Evolutionary conservation across 1,140 invertebrate genomes (phyloP), one percentile per base, ranked within the genome.

Genomic region (Procambarus virginalis): DNA sequence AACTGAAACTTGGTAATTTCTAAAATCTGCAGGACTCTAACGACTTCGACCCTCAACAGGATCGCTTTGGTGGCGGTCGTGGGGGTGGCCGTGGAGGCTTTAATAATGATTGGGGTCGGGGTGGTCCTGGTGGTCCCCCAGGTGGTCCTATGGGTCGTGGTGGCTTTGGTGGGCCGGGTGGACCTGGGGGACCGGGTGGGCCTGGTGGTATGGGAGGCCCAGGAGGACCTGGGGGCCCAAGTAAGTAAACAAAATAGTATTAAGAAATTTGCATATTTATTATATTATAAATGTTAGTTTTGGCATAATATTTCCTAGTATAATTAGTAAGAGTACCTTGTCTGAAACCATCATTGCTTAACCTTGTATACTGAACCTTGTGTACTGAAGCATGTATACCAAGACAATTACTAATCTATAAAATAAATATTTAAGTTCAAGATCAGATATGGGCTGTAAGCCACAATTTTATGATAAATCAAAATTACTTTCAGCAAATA

Each of bases 181-280:
- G 95, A 79, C 92, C 94, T 64, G 94, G 94, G 45, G 94, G 95
- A 90, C 93, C 94, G 48, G 92, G 92, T 48, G 86, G 94, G 90
- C 92, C 92, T 77, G 92, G 87, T 68, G 91, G 89, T 55, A 85
- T 89, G 87, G 92, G 91, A 77, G 92, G 92, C 77, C 92, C 88
- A 73, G 88, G 78, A 68, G 93, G 91, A 49, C 91, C 91, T 73
- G 92, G 90, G 48, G 91, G 90, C 58, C 82, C 86, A n/a, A 86
- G 86, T 88, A 75, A 88, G 86, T 88, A 12, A 34, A 34, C 34
- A 34, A 34, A 34, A 34, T 1, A 34, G 34, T 34, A 34, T 34
- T 34, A 34, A 34, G 34, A 34, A 34, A 34, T 34, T 34, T 34
- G 34, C 34, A 34, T 34, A 34, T 34, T 34, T 34, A 34, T 34